Conservation (phyloP, 2,113 vertebrate species). For the Suricata suricatta region DNA sequence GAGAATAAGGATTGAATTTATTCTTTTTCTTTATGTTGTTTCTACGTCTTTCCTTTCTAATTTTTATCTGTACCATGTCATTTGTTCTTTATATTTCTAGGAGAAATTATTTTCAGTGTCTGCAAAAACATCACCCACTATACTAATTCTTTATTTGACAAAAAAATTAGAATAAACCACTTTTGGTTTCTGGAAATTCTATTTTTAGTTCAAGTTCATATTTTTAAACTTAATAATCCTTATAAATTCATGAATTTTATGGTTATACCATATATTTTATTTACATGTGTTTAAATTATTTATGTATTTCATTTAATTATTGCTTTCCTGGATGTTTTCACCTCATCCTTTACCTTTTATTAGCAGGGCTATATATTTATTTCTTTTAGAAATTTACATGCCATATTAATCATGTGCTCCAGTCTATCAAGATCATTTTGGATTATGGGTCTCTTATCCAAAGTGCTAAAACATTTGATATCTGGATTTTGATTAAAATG, state of each 20-base stretch:
- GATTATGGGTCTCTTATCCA: neutral
- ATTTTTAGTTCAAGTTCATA: neutral
- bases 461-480: neutral
- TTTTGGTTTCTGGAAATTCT: neutral
- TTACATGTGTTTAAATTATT: neutral
- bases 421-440: neutral
- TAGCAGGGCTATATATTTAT: neutral
- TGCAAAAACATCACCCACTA: neutral
- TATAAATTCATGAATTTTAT: neutral
- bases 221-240: neutral
- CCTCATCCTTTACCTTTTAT: neutral
- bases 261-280: neutral
- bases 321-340: neutral
- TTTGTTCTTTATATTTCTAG: neutral
- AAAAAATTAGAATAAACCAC: neutral
- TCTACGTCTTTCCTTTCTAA: neutral
- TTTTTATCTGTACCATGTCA: neutral
- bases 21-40: neutral
- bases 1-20: neutral
- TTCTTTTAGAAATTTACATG: neutral
- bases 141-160: neutral
- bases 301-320: neutral
- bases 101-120: neutral
- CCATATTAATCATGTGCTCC: neutral
- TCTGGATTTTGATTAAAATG: neutral